Conservation (phyloP, 2,888 invertebrate species). For the Latrodectus hesperus region DNA sequence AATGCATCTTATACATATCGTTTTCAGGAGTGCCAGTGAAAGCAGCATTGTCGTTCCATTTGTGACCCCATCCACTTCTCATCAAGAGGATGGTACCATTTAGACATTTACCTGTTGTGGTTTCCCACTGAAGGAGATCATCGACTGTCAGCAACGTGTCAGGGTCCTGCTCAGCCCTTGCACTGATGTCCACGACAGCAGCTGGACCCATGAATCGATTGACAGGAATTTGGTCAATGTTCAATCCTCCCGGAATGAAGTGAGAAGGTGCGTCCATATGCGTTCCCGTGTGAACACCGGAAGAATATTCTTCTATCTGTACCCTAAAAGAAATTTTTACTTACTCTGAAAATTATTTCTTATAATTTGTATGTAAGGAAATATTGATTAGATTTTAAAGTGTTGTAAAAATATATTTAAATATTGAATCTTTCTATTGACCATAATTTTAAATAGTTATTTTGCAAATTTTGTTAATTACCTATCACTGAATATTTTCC, state of each 20-base stretch:
- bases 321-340: constrained; percentile 17
- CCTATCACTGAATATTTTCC: too few relatives aligned
- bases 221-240: constrained; percentile 35
- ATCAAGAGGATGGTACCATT: constrained; percentile 76
- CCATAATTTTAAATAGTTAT: too few relatives aligned
- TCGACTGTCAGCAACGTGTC: constrained; percentile 58
- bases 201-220: constrained; percentile 30
- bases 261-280: constrained; percentile 61
- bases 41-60: constrained; percentile 70
- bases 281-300: constrained; percentile 32
- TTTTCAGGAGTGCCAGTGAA: constrained; percentile 69
- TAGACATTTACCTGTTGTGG: constrained; percentile 75
- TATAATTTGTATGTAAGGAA: too few relatives aligned
- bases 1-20: constrained; percentile 64
- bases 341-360: too few relatives aligned
- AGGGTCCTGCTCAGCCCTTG: constrained; percentile 22
- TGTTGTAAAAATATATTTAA: too few relatives aligned
- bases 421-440: too few relatives aligned
- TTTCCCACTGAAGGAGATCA: constrained; percentile 74
- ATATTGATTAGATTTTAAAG: too few relatives aligned
- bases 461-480: too few relatives aligned
- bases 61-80: constrained; percentile 75
- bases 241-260: constrained; percentile 3
- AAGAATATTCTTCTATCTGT: constrained; percentile 26
- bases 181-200: constrained; percentile 52